Conservation (phyloP, 2,113 vertebrate species). For the Bujurquina vittata region DNA sequence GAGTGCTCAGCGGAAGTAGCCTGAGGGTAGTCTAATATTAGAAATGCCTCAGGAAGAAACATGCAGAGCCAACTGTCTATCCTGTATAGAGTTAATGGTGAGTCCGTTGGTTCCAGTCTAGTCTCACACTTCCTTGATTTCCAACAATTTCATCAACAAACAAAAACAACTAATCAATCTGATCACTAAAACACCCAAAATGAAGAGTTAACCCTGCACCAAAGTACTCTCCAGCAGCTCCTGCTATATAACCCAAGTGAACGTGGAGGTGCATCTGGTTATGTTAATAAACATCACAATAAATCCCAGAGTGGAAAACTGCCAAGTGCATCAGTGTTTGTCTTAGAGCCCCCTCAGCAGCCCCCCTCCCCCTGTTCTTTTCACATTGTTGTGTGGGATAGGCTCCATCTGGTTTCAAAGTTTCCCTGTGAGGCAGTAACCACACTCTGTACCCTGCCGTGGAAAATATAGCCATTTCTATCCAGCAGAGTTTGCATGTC, state of each 20-base stretch:
- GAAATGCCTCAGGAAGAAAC: slow-evolving; percentile 38
- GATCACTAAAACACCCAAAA: background rate
- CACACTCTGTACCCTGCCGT: slow-evolving; percentile 56
- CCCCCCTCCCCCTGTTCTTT: slow-evolving; percentile 34
- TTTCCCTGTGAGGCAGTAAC: slow-evolving; percentile 64
- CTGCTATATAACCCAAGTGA: slow-evolving; percentile 24
- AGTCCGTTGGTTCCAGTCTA: slow-evolving; percentile 13
- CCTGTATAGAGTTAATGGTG: slow-evolving; percentile 23
- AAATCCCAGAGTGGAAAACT: slow-evolving; percentile 49
- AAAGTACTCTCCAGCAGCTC: background rate
- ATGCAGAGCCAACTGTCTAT: slow-evolving; percentile 23
- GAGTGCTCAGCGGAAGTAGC: slow-evolving; percentile 35
- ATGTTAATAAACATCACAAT: slow-evolving; percentile 37
- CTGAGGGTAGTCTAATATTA: slow-evolving; percentile 46
- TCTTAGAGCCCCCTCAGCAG: slow-evolving; percentile 22
- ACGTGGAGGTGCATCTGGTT: slow-evolving; percentile 10
- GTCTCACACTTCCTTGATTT: slow-evolving; percentile 10
- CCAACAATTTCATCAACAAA: slow-evolving; percentile 34
- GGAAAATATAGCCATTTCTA: slow-evolving; percentile 60
- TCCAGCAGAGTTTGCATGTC: slow-evolving; percentile 58
- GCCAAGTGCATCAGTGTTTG: slow-evolving; percentile 56
- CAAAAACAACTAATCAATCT: background rate
- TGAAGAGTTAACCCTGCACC: background rate
- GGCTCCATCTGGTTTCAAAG: slow-evolving; percentile 68
- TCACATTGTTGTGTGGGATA: slow-evolving; percentile 58